phyloP scores from a whole-genome alignment of 2,888 invertebrate species.

The Augochlorella aurata region DNA sequence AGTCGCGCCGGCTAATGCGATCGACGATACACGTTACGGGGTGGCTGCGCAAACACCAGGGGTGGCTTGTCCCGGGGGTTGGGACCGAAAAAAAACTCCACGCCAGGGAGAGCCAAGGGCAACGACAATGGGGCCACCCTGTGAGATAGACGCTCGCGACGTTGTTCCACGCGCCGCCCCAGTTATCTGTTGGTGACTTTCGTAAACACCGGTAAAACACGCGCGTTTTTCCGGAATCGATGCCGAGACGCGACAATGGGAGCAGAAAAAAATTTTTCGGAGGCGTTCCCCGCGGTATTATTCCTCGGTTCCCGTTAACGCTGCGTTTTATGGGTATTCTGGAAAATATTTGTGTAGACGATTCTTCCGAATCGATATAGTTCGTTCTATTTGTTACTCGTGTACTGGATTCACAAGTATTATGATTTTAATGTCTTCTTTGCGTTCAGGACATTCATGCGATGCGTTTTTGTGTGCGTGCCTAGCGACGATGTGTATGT shows the following conservation, averaged over 20 bases:
- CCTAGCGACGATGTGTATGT: no score
- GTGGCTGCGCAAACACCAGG: slow-evolving; percentile 75
- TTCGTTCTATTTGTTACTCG: no score
- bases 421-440: no score
- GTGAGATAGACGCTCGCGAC: slow-evolving; percentile 71
- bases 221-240: slow-evolving; percentile 29
- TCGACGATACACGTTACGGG: slow-evolving; percentile 77
- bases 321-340: background rate
- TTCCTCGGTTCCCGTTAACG: background rate
- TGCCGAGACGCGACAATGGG: slow-evolving; percentile 1
- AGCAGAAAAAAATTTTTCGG: background rate
- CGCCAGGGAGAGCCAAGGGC: slow-evolving; percentile 53
- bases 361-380: no score
- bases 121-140: slow-evolving; percentile 74
- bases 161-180: slow-evolving; percentile 72
- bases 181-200: slow-evolving; percentile 81
- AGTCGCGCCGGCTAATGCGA: slow-evolving; percentile 75
- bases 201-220: slow-evolving; percentile 74
- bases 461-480: no score
- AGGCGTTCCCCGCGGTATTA: background rate
- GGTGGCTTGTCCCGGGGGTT: slow-evolving; percentile 59
- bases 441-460: no score
- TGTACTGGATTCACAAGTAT: no score
- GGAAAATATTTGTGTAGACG: background rate
- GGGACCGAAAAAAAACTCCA: slow-evolving; percentile 52